phyloP scores from a whole-genome alignment of 1,140 invertebrate genomes.

The Littorina saxatilis region DNA sequence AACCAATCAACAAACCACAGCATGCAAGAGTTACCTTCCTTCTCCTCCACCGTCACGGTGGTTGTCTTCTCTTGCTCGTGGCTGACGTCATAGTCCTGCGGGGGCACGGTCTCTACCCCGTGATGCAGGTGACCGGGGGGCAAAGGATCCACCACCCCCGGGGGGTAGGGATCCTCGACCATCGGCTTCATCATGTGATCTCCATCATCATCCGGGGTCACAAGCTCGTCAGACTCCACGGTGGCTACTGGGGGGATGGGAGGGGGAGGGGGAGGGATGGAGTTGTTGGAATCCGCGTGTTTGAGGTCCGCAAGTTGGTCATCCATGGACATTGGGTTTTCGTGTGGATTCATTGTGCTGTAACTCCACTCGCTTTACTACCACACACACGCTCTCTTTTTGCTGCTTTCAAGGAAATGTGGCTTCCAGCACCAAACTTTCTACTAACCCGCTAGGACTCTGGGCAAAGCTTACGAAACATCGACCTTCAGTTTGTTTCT shows the following conservation, averaged over 20 bases:
- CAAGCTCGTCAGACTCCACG: constrained; percentile 37
- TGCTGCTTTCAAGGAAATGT: background rate
- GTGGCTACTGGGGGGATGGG: constrained; percentile 30
- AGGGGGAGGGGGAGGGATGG: constrained; percentile 34
- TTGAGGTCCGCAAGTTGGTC: constrained; percentile 38
- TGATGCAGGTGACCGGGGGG: too few relatives aligned
- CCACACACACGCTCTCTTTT: background rate
- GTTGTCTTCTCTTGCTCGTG: background rate
- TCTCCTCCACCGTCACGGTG: constrained; percentile 17
- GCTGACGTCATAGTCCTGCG: background rate
- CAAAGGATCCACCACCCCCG: background rate
- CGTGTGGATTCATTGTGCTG: background rate
- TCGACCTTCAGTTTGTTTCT: background rate
- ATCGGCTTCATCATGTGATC: constrained; percentile 17
- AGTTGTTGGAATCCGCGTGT: constrained; percentile 44
- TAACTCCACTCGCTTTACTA: background rate
- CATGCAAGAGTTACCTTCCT: constrained; percentile 21
- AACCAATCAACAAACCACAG: background rate
- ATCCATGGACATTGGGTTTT: background rate
- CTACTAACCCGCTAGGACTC: background rate
- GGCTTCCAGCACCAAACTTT: background rate
- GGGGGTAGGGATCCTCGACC: background rate
- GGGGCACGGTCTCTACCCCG: background rate
- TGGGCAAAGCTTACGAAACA: background rate
- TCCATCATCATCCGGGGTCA: constrained; percentile 28